Conservation (phyloP, 2,888 invertebrate species). For the Apoda limacodes region DNA sequence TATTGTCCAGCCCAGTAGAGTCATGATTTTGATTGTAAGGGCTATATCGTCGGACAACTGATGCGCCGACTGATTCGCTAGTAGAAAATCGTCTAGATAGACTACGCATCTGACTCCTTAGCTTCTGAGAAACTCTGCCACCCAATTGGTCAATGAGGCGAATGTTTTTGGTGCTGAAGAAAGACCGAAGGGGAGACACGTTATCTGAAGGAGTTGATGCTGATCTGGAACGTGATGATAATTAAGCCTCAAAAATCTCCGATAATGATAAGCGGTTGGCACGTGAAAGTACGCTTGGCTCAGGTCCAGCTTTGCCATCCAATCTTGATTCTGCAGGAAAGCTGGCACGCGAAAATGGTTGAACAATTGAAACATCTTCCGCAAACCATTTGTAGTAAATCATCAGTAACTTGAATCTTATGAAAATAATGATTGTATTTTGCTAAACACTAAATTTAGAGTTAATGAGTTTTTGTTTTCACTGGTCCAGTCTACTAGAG, state of each 20-base stretch:
- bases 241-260: conserved; percentile 20
- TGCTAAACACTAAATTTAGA: no score
- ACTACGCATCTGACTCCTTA: conserved; percentile 21
- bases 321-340: conserved; percentile 21
- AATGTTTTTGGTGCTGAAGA: conserved; percentile 20
- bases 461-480: no score
- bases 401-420: no score
- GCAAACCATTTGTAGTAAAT: no score
- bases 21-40: conserved; percentile 6
- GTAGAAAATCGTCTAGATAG: conserved; percentile 24
- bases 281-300: conserved; percentile 22
- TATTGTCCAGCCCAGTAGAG: conserved; percentile 15
- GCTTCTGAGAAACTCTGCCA: conserved; percentile 18
- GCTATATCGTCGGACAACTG: conserved; percentile 1
- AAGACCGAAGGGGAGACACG: conserved; percentile 17
- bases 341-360: conserved; percentile 20
- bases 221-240: conserved; percentile 1
- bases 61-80: conserved; percentile 7
- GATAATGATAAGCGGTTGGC: conserved; percentile 12
- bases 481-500: no score
- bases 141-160: conserved; percentile 21
- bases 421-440: no score
- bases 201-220: conserved; percentile 15
- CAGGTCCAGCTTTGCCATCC: conserved; percentile 20
- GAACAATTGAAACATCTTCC: no score